These are phyloP conservation scores for Anneissia japonica DNA, from an alignment of 35 echinoderm and acorn worm species.

Conservation along the genomic window DNA sequence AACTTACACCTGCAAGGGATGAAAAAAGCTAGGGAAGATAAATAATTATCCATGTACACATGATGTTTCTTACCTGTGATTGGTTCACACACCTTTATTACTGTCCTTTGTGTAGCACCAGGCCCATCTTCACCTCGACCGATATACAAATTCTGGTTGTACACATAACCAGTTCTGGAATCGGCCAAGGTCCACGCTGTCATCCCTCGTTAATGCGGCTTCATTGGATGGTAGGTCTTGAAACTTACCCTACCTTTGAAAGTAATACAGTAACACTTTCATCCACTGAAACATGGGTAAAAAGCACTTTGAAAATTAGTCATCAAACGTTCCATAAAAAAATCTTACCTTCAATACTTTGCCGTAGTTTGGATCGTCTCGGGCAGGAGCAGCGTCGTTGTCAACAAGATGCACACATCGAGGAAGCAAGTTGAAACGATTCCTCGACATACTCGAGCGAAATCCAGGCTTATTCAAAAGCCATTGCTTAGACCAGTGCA, in stretches of 20 bases:
- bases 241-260: constrained; percentile 8
- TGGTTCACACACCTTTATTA: constrained; percentile 10
- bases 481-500: not conserved
- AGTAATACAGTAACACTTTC: constrained; percentile 19
- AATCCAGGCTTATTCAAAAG: constrained; percentile 11
- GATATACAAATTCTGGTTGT: constrained; percentile 14
- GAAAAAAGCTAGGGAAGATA: not conserved
- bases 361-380: constrained; percentile 6
- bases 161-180: constrained; percentile 23
- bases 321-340: constrained; percentile 7
- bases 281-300: constrained; percentile 17
- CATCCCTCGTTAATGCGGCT: constrained; percentile 30
- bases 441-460: constrained; percentile 3
- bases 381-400: not conserved
- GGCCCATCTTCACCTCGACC: not conserved
- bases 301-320: constrained; percentile 18
- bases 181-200: constrained; percentile 32
- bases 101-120: constrained; percentile 1
- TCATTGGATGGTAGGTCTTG: constrained; percentile 16
- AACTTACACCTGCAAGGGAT: not conserved
- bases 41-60: constrained; percentile 38
- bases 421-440: constrained; percentile 8
- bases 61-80: constrained; percentile 23
- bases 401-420: constrained; percentile 16
- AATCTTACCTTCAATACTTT: constrained; percentile 19